A percentile compares a stretch with the other conserved stretches of the same genome.
phyloP scores from a whole-genome alignment of 2,113 vertebrate species.

The Silurus glanis region DNA sequence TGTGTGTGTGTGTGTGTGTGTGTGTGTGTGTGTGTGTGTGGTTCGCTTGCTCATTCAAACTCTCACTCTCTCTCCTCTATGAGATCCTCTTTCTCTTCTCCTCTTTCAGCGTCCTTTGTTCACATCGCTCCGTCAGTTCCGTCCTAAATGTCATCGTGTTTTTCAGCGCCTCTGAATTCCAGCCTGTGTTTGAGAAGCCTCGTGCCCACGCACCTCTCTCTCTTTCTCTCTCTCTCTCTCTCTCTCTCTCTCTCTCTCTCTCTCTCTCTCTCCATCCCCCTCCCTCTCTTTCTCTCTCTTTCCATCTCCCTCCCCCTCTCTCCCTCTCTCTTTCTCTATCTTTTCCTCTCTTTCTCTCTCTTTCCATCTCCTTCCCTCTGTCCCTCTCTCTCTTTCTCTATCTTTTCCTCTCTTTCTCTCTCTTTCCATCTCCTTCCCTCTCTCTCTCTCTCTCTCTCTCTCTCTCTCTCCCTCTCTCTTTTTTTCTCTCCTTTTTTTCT shows the following conservation, averaged over 20 bases:
- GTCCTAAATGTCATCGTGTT: not conserved
- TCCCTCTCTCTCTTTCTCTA: too few relatives aligned
- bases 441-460: too few relatives aligned
- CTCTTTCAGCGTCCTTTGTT: constrained; percentile 28
- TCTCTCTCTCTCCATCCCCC: not conserved
- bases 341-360: too few relatives aligned
- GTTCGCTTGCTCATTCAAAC: not conserved
- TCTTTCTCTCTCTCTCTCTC: not conserved
- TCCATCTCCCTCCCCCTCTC: too few relatives aligned
- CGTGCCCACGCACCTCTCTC: not conserved
- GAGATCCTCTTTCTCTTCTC: constrained; percentile 6
- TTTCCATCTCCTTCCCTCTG: too few relatives aligned
- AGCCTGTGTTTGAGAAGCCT: constrained; percentile 11
- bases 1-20: not conserved
- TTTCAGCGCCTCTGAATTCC: constrained; percentile 45
- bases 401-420: too few relatives aligned
- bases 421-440: too few relatives aligned
- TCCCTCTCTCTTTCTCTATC: too few relatives aligned
- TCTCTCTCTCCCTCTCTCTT: too few relatives aligned
- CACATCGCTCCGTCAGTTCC: constrained; percentile 29
- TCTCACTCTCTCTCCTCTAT: not conserved
- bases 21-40: not conserved
- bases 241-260: not conserved
- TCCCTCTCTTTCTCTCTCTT: too few relatives aligned
- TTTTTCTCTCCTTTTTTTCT: too few relatives aligned